These are phyloP conservation scores for Apantesis nais DNA, from an alignment of 2,888 invertebrate genomes.

Conservation along the genomic window DNA sequence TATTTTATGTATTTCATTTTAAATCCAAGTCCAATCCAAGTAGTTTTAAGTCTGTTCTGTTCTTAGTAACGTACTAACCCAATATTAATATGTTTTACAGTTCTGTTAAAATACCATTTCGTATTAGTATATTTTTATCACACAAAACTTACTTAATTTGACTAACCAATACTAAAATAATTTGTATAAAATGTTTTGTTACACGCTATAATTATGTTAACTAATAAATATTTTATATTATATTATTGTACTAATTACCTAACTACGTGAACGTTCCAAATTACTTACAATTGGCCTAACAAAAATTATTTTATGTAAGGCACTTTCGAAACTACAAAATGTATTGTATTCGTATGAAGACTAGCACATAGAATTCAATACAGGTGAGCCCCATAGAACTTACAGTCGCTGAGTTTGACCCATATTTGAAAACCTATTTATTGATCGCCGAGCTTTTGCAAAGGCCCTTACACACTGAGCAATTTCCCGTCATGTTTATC, in stretches of 20 bases:
- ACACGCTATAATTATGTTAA: background rate
- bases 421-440: slow-evolving; percentile 70
- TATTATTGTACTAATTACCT: background rate
- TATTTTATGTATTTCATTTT: no score
- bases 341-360: background rate
- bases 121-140: no score
- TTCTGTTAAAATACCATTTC: no score
- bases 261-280: background rate
- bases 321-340: background rate
- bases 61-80: no score
- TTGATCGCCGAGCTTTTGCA: slow-evolving; percentile 57
- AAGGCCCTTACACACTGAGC: slow-evolving; percentile 40
- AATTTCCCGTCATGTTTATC: slow-evolving; percentile 40
- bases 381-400: slow-evolving; percentile 44
- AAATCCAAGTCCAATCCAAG: no score
- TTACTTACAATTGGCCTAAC: background rate
- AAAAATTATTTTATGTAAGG: background rate
- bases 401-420: slow-evolving; percentile 65
- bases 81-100: no score
- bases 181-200: no score
- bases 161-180: no score
- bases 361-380: slow-evolving; percentile 5
- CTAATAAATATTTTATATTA: background rate
- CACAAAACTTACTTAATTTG: no score
- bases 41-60: no score